Percentiles rank a stretch among this genome's conserved stretches.
phyloP scores from a whole-genome alignment of 2,888 invertebrate genomes.

The Epirrhoe tristata region DNA sequence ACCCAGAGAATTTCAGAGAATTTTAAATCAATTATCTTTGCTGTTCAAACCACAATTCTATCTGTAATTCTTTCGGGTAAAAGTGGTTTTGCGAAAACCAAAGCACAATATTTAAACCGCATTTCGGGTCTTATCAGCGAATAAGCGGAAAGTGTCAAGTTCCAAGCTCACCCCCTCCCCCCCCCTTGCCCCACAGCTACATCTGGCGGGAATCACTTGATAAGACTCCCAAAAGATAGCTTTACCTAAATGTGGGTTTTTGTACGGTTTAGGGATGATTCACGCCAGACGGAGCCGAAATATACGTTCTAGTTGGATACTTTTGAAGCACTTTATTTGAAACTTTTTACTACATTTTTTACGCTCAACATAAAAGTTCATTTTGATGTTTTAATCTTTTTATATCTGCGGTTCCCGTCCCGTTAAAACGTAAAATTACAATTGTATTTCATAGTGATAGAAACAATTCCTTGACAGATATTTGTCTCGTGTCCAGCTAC shows the following conservation, averaged over 20 bases:
- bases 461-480: not conserved
- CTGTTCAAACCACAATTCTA: not conserved
- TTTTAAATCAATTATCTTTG: not conserved
- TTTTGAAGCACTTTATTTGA: not conserved
- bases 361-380: no score
- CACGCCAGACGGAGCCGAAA: not conserved
- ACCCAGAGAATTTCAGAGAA: no score
- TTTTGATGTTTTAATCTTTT: no score
- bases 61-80: not conserved
- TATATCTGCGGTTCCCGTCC: no score
- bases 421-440: no score
- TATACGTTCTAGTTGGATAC: not conserved
- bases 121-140: constrained; percentile 4
- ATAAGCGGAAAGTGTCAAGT: constrained; percentile 5
- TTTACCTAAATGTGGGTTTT: constrained; percentile 9
- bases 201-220: constrained; percentile 21
- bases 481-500: no score
- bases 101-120: not conserved
- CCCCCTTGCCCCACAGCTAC: not conserved
- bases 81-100: not conserved
- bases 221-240: constrained; percentile 13
- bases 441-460: not conserved
- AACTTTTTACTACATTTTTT: no score
- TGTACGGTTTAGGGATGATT: not conserved
- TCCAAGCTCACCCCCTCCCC: not conserved